phyloP scores from a whole-genome alignment of 64 coral and sea anemone genomes.

The Montipora capricornis region DNA sequence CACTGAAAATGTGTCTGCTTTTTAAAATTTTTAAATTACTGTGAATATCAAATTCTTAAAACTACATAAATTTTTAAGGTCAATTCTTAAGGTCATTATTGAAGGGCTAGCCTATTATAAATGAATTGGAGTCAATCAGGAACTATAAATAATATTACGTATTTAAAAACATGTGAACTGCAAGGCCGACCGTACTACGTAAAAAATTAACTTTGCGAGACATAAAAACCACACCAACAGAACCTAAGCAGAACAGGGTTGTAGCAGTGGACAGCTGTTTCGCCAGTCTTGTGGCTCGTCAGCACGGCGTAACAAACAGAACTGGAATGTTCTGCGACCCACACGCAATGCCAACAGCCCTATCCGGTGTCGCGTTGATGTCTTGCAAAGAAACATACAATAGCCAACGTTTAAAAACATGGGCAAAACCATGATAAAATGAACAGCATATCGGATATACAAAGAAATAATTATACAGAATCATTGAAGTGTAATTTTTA shows the following conservation, averaged over 20 bases:
- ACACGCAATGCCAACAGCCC: constrained; percentile 8
- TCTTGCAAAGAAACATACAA: constrained; percentile 1
- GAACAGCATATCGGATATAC: constrained; percentile 15
- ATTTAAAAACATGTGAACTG: constrained; percentile 17
- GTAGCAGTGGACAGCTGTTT: constrained; percentile 11
- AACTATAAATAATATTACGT: constrained; percentile 14
- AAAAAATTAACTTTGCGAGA: constrained; percentile 1
- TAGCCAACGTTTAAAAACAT: constrained; percentile 12
- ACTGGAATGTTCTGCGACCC: constrained; percentile 14
- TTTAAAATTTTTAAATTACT: no score
- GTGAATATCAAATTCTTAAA: no score
- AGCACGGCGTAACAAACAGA: constrained; percentile 7
- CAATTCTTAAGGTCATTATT: constrained; percentile 17
- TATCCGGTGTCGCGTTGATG: constrained; percentile 10
- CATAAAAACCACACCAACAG: neutral
- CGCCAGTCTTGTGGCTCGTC: constrained; percentile 5
- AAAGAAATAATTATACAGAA: constrained; percentile 11
- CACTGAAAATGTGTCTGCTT: no score
- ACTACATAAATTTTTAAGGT: neutral
- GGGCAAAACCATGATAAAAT: constrained; percentile 8
- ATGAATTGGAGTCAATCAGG: constrained; percentile 15
- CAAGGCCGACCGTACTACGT: neutral
- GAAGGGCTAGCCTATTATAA: constrained; percentile 15
- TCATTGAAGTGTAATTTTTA: constrained; percentile 12
- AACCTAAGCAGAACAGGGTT: neutral